Conservation (phyloP, 64 coral and sea anemone genomes). For the Montipora foliosa region DNA sequence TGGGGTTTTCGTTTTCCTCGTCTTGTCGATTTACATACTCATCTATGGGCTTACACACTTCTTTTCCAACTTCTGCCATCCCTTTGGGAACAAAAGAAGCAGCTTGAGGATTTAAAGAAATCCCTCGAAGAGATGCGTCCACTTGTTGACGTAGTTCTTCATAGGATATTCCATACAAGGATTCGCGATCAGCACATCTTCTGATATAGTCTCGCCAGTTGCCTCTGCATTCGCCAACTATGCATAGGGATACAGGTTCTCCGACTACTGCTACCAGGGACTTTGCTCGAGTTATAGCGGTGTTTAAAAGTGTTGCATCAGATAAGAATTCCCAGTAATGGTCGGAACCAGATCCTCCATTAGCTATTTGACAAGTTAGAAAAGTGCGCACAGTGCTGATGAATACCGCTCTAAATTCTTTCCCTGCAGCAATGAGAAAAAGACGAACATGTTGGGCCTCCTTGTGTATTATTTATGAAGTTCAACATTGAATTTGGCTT, state of each 20-base stretch:
- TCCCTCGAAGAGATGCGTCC: neutral
- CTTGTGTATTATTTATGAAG: too few species aligned
- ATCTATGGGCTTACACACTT: neutral
- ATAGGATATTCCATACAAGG: conserved; percentile 28
- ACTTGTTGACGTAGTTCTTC: conserved; percentile 31
- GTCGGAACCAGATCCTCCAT: neutral
- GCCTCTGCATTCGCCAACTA: conserved; percentile 50
- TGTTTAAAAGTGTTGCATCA: conserved; percentile 80
- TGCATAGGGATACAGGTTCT: conserved; percentile 75
- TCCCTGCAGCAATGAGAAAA: conserved; percentile 11
- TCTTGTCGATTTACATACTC: neutral
- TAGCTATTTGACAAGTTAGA: neutral
- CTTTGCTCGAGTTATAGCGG: conserved; percentile 74
- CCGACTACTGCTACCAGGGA: conserved; percentile 80
- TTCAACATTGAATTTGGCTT: too few species aligned
- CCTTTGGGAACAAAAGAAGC: conserved; percentile 16
- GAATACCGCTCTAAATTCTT: conserved; percentile 39
- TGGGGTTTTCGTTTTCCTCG: neutral
- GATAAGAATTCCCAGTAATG: conserved; percentile 79
- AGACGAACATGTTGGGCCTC: too few species aligned
- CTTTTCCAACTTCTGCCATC: neutral
- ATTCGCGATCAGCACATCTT: conserved; percentile 28
- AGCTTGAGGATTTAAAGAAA: conserved; percentile 40
- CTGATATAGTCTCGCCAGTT: conserved; percentile 78
- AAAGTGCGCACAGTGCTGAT: conserved; percentile 54